Conservation (phyloP, 2,888 invertebrate species). For the Tenthredo distinguenda region DNA sequence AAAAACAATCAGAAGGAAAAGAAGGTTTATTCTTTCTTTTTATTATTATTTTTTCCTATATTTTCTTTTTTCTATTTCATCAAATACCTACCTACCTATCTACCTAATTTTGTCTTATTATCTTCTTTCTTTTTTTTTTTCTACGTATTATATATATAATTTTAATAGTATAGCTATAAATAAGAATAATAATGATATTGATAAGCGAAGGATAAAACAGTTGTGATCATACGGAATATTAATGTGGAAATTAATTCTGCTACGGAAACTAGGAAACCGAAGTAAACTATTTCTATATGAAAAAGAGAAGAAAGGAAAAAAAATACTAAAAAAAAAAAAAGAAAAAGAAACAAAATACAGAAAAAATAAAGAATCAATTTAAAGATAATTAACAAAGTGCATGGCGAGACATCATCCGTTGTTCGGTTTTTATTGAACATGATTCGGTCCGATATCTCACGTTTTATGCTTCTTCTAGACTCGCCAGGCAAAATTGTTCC, state of each 20-base stretch:
- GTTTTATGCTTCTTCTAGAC: not conserved
- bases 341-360: constrained; percentile 51
- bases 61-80: constrained; percentile 21
- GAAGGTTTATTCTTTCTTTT: constrained; percentile 25
- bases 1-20: constrained; percentile 45
- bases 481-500: not conserved
- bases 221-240: constrained; percentile 43
- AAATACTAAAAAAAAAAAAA: constrained; percentile 54
- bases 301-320: not conserved
- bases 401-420: not conserved
- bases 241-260: constrained; percentile 9
- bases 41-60: constrained; percentile 24
- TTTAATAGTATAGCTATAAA: constrained; percentile 10
- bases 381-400: not conserved
- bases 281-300: constrained; percentile 19
- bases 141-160: constrained; percentile 22
- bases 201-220: constrained; percentile 18
- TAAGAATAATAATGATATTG: not conserved
- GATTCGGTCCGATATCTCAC: not conserved
- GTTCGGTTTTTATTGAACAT: not conserved
- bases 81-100: constrained; percentile 3
- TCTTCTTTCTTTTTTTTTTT: not conserved
- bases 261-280: not conserved
- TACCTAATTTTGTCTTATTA: constrained; percentile 4
- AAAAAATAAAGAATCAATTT: not conserved